These are phyloP conservation scores for Torymus auratus DNA, from an alignment of 2,888 invertebrate species.

Conservation along the genomic window DNA sequence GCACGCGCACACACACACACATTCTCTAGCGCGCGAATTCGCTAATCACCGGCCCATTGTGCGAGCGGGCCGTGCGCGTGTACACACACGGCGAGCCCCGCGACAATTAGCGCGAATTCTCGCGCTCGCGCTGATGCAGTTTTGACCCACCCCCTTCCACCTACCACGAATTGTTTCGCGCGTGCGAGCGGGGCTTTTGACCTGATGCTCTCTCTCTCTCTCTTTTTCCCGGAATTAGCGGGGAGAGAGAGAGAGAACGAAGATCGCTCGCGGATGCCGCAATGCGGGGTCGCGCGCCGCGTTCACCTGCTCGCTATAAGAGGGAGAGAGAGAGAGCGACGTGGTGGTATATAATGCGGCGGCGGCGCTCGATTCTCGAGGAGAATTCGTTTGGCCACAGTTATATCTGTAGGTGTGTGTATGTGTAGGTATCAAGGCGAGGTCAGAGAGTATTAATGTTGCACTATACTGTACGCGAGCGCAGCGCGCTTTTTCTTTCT, in stretches of 20 bases:
- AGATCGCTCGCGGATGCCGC: slow-evolving; percentile 50
- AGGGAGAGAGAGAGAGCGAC: background rate
- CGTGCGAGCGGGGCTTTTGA: background rate
- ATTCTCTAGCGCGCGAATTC: slow-evolving; percentile 2
- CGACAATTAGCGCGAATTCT: slow-evolving; percentile 31
- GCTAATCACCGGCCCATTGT: slow-evolving; percentile 32
- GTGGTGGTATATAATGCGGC: background rate
- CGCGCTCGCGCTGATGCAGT: background rate
- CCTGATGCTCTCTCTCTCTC: no score
- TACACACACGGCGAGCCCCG: background rate
- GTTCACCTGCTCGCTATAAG: background rate
- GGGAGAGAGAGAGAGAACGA: background rate
- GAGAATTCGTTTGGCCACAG: background rate
- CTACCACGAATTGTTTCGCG: background rate
- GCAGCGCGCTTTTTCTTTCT: no score
- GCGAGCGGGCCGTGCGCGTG: background rate
- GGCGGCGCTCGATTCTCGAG: slow-evolving; percentile 24
- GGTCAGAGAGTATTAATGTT: no score
- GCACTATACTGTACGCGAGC: no score
- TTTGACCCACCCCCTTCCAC: background rate
- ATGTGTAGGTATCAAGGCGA: no score
- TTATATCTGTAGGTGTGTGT: no score
- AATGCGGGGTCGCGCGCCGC: slow-evolving; percentile 43
- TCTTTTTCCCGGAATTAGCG: slow-evolving; percentile 15
- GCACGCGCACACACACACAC: background rate